phyloP scores from a whole-genome alignment of 2,888 invertebrate genomes.

The Drosophila monieri region DNA sequence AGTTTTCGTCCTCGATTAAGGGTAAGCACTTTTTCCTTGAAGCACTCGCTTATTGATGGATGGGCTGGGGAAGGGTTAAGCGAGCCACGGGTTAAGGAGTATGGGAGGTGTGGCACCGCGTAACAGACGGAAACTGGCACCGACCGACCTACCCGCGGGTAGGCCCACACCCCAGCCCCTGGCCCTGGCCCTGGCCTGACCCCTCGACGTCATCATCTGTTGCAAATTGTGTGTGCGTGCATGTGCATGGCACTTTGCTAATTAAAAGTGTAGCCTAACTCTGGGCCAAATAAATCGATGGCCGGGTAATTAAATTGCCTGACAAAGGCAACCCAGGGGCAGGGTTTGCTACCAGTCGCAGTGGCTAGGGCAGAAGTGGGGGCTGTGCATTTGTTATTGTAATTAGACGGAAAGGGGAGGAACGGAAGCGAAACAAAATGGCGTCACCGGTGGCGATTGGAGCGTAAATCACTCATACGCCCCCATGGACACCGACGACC shows the following conservation, averaged over 20 bases:
- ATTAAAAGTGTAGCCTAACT: slow-evolving; percentile 73
- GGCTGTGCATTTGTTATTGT: slow-evolving; percentile 64
- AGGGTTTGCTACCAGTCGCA: background rate
- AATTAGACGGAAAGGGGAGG: slow-evolving; percentile 54
- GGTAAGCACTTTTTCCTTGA: slow-evolving; percentile 10
- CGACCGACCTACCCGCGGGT: too few species aligned
- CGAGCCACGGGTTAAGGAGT: too few species aligned
- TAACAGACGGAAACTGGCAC: slow-evolving; percentile 74
- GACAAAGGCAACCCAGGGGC: slow-evolving; percentile 34
- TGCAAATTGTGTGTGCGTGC: slow-evolving; percentile 45
- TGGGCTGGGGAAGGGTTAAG: background rate
- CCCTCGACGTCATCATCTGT: slow-evolving; percentile 5
- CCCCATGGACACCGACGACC: slow-evolving; percentile 23
- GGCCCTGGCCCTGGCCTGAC: too few species aligned
- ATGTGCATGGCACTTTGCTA: slow-evolving; percentile 77
- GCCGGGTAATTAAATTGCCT: slow-evolving; percentile 77
- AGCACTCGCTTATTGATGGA: background rate
- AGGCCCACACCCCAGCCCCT: background rate
- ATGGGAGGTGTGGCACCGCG: slow-evolving; percentile 30
- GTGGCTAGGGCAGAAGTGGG: too few species aligned
- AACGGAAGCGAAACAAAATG: slow-evolving; percentile 64
- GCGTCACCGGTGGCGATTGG: slow-evolving; percentile 40
- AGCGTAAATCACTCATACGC: slow-evolving; percentile 67
- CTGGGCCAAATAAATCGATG: slow-evolving; percentile 75
- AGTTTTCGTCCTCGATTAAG: slow-evolving; percentile 25